Evolutionary conservation across 1,140 invertebrate genomes (phyloP), one percentile per base, ranked within the genome.

Genomic region (Tetranychus urticae): DNA sequence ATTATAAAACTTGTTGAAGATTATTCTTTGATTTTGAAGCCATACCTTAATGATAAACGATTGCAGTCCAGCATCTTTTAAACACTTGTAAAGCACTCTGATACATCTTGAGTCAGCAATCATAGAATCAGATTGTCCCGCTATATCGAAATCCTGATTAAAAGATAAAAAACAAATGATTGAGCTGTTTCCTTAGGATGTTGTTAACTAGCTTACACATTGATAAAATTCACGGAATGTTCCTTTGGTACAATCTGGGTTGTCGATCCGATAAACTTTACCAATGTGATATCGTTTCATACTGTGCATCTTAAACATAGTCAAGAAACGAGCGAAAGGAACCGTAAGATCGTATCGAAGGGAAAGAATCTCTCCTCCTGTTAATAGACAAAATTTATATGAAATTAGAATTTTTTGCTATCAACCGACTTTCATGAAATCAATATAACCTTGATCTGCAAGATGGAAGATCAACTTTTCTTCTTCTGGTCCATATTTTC

Each of bases 171-270:
- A 6, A 6, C 5, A 52, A 52, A 7, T 14, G 6, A 52, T 23
- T 52, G 14, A 52, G 6, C 14, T n/a, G 31, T 8, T 52, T 52
- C 5, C 39, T 0, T 1, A 42, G 39, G 48, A 50, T 50, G 14
- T 10, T 56, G 5, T 4, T 37, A 8, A 7, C 33, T 8, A 31
- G 34, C 34, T 33, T 33, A 56, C 55, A 79, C 94, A 99, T 76
- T 99, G 96, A 75, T 93, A 97, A 77, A 99, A 99, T 72, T 99
- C 96, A 61, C 96, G 78, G 70, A 90, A 98, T 65, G 96, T 78
- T 37, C 94, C 96, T 75, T 82, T 83, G 0, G 88, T 86, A 78
- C 97, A 94, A 1, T 90, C 83, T 4, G 96, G 96, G 74, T 97
- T 96, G 73, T 99, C 96, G 68, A 94, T 78, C 61, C 96, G 78